These are phyloP conservation scores for Yponomeuta evonymella DNA, from an alignment of 2,888 invertebrate species.

Conservation along the genomic window DNA sequence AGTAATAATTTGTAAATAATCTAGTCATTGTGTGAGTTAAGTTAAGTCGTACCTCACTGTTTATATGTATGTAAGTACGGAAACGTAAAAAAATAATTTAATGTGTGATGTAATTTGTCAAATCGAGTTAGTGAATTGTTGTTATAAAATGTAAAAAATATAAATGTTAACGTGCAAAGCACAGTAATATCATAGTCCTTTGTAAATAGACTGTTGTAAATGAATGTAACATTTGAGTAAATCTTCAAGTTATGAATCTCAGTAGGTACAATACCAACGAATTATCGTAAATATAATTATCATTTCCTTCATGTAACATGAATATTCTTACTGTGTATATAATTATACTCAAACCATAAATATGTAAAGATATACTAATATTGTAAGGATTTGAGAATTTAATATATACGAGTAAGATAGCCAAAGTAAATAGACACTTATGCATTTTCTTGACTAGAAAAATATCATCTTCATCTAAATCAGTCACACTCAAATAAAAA, in stretches of 20 bases:
- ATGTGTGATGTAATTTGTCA: not conserved
- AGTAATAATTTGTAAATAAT: not conserved
- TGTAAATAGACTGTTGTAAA: constrained; percentile 35
- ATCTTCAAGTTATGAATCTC: not conserved
- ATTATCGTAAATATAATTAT: not conserved
- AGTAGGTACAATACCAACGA: not conserved
- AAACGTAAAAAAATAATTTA: constrained; percentile 4
- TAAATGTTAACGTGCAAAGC: constrained; percentile 50
- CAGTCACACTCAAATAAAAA: not conserved
- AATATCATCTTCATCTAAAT: not conserved
- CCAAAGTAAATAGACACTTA: not conserved
- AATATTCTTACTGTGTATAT: not conserved
- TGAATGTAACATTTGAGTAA: not conserved
- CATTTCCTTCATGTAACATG: not conserved
- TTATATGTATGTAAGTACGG: not conserved
- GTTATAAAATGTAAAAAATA: constrained; percentile 5
- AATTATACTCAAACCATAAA: not conserved
- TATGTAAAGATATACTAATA: not conserved
- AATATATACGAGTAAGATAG: not conserved
- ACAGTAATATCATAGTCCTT: constrained; percentile 37
- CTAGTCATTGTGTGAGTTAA: not conserved
- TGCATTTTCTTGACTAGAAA: not conserved
- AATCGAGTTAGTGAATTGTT: constrained; percentile 13
- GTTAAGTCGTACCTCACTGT: not conserved
- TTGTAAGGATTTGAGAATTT: not conserved